Base-by-base conservation (phyloP, 2,797 vertebrate genomes). In the Propithecus perrieri region DNA sequence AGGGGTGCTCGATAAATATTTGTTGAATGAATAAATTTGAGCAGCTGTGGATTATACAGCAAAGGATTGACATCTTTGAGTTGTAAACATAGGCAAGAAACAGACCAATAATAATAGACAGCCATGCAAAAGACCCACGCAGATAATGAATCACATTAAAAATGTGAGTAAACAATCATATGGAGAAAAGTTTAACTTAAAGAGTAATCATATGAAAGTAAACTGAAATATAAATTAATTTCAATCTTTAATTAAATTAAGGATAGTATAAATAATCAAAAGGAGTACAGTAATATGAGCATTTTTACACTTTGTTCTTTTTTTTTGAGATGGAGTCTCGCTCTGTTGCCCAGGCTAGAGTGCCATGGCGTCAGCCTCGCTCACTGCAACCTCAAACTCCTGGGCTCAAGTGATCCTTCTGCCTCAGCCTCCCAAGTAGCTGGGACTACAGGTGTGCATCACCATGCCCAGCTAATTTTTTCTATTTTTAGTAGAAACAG, bases 11-110 rank as follows among this genome's bases (percentile, higher is more conserved):
- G 57, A 18, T 26, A 84, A 48, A 53, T 57, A 48, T 57, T 67
- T 75, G 78, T 67, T 38, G 67, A 83, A 48, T 65, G 48, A 75
- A 46, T 65, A 83, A 35, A 67, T 67, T 67, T 35, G 38, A 89
- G 53, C 55, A 74, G 48, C 59, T 55, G 7, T 46, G 38, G 17
- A 55, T 87, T 41, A 30, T 26, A 35, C 35, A 35, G 53, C 55
- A 81, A 53, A 65, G 5, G 22, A 59, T 63, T 74, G 35, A n/a
- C 43, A 41, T 12, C 7, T 61, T 72, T 81, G 41, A 43, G 46
- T 74, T 81, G 14, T 35, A 55, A 81, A 89, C 15, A 93, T 17
- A 94, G 30, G 67, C 67, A 94, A 83, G 76, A 94, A 81, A 81
- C 8, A 63, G 38, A 74, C 30, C 8, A 28, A 80, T 46, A 63